Percentiles rank a stretch among this genome's conserved stretches.
phyloP scores from a whole-genome alignment of 1,140 invertebrate species.

The Panagrolaimus sp. region DNA sequence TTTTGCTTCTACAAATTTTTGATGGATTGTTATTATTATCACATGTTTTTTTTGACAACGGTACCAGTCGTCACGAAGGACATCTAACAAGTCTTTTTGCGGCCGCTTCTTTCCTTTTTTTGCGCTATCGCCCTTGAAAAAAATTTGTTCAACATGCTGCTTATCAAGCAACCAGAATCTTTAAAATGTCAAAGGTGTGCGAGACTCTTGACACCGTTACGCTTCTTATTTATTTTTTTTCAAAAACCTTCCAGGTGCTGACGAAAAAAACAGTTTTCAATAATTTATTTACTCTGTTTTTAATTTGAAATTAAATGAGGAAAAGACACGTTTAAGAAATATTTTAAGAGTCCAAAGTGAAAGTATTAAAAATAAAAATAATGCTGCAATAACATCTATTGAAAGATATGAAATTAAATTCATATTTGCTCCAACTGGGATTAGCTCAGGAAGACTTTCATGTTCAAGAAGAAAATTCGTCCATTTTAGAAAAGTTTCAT shows the following conservation, averaged over 20 bases:
- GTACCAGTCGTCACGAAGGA: conserved; percentile 13
- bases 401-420: conserved; percentile 22
- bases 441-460: conserved; percentile 27
- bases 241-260: too few species aligned
- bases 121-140: conserved; percentile 6
- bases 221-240: not conserved
- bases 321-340: too few species aligned
- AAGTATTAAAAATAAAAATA: conserved; percentile 4
- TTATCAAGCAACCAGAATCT: not conserved
- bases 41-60: not conserved
- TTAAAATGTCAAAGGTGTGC: not conserved
- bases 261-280: too few species aligned
- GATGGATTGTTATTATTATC: not conserved
- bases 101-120: conserved; percentile 8
- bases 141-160: not conserved
- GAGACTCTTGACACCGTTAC: conserved; percentile 11
- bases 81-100: not conserved
- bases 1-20: not conserved
- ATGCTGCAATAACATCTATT: conserved; percentile 30
- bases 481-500: conserved; percentile 40
- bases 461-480: conserved; percentile 40
- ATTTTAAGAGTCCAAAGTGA: not conserved
- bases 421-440: conserved; percentile 25
- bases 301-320: too few species aligned
- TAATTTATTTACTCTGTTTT: too few species aligned